Percentiles rank a stretch among this genome's conserved stretches.
Conservation (phyloP, 2,888 invertebrate genomes). For the Stratiomys singularior region DNA sequence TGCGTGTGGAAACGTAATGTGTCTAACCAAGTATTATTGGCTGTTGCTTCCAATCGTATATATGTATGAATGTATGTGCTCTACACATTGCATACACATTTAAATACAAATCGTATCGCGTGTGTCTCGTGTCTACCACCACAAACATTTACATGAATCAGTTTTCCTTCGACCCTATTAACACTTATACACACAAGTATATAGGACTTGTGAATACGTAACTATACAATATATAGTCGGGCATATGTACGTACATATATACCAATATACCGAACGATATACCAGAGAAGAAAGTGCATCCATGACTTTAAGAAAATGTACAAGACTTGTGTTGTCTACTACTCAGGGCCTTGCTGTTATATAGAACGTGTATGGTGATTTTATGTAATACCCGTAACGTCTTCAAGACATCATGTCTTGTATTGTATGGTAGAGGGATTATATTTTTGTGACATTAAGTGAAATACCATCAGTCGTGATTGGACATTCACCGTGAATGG, state of each 20-base stretch:
- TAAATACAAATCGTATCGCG: neutral
- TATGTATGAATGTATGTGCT: neutral
- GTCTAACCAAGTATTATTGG: slow-evolving; percentile 20
- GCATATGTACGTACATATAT: too few relatives aligned
- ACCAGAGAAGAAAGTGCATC: slow-evolving; percentile 25
- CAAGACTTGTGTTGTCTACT: slow-evolving; percentile 16
- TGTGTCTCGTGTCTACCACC: neutral
- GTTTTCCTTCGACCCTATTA: neutral
- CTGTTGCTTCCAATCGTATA: slow-evolving; percentile 33
- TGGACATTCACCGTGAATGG: slow-evolving; percentile 60
- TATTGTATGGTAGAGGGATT: slow-evolving; percentile 52
- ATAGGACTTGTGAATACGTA: neutral
- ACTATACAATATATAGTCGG: neutral
- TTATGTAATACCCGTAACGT: slow-evolving; percentile 39
- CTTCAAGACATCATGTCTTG: slow-evolving; percentile 44
- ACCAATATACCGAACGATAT: neutral
- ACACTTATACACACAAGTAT: neutral
- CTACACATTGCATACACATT: slow-evolving; percentile 4
- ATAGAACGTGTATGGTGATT: slow-evolving; percentile 17
- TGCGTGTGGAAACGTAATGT: neutral
- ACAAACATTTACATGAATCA: slow-evolving; percentile 35
- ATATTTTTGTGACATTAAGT: slow-evolving; percentile 53
- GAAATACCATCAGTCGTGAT: slow-evolving; percentile 65
- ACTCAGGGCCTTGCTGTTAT: neutral
- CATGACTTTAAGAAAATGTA: slow-evolving; percentile 34